These are phyloP conservation scores for Pocillopora grandis DNA, from an alignment of 92 coral and sea anemone species.

Conservation along the genomic window DNA sequence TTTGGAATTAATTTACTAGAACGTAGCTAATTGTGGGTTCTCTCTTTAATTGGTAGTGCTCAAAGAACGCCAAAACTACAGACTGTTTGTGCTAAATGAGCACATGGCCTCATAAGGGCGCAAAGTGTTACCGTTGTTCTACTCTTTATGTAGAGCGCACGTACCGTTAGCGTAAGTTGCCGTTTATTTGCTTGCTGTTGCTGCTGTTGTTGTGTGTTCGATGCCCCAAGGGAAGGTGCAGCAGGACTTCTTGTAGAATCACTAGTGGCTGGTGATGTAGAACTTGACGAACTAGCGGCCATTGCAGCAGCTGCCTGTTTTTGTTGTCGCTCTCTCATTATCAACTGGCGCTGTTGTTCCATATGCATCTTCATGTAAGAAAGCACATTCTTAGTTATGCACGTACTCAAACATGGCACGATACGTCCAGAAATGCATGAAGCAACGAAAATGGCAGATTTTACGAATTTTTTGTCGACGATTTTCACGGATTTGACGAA, in stretches of 20 bases:
- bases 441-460: too few relatives aligned
- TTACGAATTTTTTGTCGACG: too few relatives aligned
- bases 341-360: constrained; percentile 85
- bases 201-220: constrained; percentile 45
- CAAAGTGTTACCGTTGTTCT: too few relatives aligned
- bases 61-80: too few relatives aligned
- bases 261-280: constrained; percentile 39
- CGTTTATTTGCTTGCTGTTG: constrained; percentile 68
- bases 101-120: too few relatives aligned
- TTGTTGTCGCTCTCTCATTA: constrained; percentile 82
- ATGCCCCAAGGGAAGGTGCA: neutral
- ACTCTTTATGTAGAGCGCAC: neutral
- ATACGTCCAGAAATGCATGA: too few relatives aligned
- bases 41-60: too few relatives aligned
- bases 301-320: constrained; percentile 69
- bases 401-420: neutral
- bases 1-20: too few relatives aligned
- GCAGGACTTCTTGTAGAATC: constrained; percentile 47
- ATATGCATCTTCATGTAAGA: constrained; percentile 69
- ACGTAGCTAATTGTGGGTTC: too few relatives aligned
- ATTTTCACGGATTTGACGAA: too few relatives aligned
- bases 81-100: too few relatives aligned
- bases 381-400: neutral
- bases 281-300: constrained; percentile 34
- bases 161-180: constrained; percentile 88